These are phyloP conservation scores for Rhinichthys klamathensis DNA, from an alignment of 2,113 vertebrate genomes.

Conservation along the genomic window DNA sequence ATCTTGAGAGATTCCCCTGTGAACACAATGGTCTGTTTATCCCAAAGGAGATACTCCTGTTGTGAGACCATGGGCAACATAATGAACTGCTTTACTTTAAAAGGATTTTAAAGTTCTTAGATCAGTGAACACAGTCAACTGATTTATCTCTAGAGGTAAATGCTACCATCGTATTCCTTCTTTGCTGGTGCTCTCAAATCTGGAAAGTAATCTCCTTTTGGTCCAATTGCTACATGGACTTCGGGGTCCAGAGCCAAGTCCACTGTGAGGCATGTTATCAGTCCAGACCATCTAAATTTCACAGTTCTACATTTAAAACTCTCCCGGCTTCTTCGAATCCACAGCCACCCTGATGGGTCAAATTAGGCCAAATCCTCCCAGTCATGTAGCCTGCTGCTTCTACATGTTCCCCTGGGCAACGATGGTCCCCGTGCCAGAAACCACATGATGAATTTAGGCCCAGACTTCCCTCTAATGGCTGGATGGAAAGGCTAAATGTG, in stretches of 20 bases:
- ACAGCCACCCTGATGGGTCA: not conserved
- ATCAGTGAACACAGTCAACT: not conserved
- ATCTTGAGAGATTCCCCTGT: conserved; percentile 13
- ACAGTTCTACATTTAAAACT: conserved; percentile 1
- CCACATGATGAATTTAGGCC: conserved; percentile 28
- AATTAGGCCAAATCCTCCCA: not conserved
- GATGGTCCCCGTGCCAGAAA: not conserved
- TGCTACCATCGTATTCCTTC: not conserved
- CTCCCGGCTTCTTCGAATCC: not conserved
- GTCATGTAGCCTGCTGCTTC: not conserved
- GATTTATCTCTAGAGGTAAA: conserved; percentile 10
- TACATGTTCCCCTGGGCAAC: not conserved
- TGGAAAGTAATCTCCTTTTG: not conserved
- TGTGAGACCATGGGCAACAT: not conserved
- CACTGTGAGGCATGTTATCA: conserved; percentile 3
- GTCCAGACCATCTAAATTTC: not conserved
- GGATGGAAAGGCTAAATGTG: conserved; percentile 34
- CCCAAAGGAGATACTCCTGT: not conserved
- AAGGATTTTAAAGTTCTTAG: conserved; percentile 12
- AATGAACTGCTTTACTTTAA: conserved; percentile 17
- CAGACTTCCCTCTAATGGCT: conserved; percentile 12
- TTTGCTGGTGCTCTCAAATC: not conserved
- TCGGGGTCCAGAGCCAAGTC: not conserved
- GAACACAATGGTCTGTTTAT: conserved; percentile 17
- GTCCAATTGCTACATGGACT: not conserved